A percentile compares a stretch with the other conserved stretches of the same genome.
Evolutionary conservation across 2,888 invertebrate genomes (phyloP).

Genomic region (Cloeon dipterum): DNA sequence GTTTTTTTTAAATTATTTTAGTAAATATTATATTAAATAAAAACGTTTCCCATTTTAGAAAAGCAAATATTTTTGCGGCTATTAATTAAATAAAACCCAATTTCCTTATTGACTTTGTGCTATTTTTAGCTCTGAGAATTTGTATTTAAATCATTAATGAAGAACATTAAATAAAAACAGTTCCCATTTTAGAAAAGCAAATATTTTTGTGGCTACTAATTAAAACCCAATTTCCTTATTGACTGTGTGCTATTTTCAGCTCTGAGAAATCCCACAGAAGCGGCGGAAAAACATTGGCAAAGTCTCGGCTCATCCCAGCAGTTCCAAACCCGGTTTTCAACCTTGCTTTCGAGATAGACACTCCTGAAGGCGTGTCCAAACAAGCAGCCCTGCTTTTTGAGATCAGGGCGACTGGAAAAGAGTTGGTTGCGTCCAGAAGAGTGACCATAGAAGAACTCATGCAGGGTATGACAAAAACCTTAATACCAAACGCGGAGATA

Average conservation of each 20-base stretch:
- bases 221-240: too few species aligned
- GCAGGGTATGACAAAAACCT: constrained; percentile 14
- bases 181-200: too few species aligned
- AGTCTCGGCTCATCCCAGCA: constrained; percentile 20
- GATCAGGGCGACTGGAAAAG: constrained; percentile 21
- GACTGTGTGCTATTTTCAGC: not conserved
- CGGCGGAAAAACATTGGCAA: constrained; percentile 20
- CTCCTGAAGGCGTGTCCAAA: constrained; percentile 16
- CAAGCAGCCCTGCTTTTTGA: constrained; percentile 22
- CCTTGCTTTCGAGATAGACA: constrained; percentile 21
- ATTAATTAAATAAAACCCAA: too few species aligned
- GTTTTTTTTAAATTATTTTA: too few species aligned
- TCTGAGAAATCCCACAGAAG: constrained; percentile 3
- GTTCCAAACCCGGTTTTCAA: constrained; percentile 21
- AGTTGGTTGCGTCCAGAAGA: constrained; percentile 20
- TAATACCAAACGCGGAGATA: not conserved
- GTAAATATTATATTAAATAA: too few species aligned
- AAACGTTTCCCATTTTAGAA: too few species aligned
- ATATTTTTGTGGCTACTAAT: too few species aligned
- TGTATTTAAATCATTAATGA: too few species aligned
- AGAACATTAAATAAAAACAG: too few species aligned
- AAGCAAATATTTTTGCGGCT: too few species aligned
- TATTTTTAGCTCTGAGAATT: not conserved
- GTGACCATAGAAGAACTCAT: constrained; percentile 21
- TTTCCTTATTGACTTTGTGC: too few species aligned